Evolutionary conservation across 2,888 invertebrate species (phyloP).

Genomic region (Blastobasis lacticolella): DNA sequence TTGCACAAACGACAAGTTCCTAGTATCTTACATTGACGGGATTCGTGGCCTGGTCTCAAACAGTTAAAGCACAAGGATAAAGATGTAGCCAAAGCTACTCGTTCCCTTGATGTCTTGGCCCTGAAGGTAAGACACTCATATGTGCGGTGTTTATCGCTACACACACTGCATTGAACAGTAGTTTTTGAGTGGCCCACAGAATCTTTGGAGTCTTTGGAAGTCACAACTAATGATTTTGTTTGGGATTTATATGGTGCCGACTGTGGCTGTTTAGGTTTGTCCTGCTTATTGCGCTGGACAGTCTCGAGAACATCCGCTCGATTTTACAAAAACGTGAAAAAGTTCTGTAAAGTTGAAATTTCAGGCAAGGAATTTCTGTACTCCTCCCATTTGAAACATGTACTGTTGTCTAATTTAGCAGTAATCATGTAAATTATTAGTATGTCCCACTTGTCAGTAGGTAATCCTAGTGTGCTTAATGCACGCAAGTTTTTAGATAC

Average conservation of each 20-base stretch:
- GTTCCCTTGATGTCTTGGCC: neutral
- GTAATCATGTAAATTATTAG: constrained; percentile 8
- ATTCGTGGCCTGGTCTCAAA: neutral
- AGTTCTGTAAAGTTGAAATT: constrained; percentile 6
- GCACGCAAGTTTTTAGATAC: constrained; percentile 7
- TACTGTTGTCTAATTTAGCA: constrained; percentile 3
- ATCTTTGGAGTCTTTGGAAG: neutral
- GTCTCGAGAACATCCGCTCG: constrained; percentile 8
- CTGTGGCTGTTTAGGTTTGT: neutral
- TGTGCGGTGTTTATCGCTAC: neutral
- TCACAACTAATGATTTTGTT: neutral
- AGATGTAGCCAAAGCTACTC: neutral
- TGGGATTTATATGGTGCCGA: neutral
- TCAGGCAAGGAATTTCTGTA: constrained; percentile 1
- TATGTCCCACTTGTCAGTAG: constrained; percentile 6
- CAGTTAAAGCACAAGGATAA: neutral
- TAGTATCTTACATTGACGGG: neutral
- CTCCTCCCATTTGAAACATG: constrained; percentile 9
- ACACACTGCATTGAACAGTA: no score
- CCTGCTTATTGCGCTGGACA: neutral
- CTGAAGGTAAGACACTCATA: neutral
- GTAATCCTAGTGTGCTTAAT: constrained; percentile 4
- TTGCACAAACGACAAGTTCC: neutral
- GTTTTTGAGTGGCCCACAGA: no score
- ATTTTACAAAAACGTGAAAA: constrained; percentile 3